Evolutionary conservation across 2,888 invertebrate species (phyloP), one percentile per base, ranked within the genome.

Genomic region (Lasioglossum oenotherae): DNA sequence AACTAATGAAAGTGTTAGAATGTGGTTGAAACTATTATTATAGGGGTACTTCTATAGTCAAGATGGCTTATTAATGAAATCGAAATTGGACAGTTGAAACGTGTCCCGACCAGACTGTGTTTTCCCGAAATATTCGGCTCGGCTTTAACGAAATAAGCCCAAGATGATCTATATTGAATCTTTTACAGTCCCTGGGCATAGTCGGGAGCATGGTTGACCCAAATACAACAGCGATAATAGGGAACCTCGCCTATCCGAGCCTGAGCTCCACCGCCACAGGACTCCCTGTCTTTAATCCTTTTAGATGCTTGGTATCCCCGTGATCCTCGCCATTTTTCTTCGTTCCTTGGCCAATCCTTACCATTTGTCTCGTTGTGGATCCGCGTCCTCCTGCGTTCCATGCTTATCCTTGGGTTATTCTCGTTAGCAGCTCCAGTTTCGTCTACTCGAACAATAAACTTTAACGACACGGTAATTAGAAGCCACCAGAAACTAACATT

Each of bases 281-380:
- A 57, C 71, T 31, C n/a, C 44, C 44, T 19, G 31, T n/a, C 86
- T 78, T 74, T 86, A 86, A 87, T 87, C 87, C 87, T 81, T 86
- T 80, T 60, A 80, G 78, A 77, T 46, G 44, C 74, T 31, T 19
- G n/a, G 64, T 74, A 85, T 77, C 77, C 60, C 49, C 53, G n/a
- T 27, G 77, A 75, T 81, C 75, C 67, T 64, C 23, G 38, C 69
- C 74, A 79, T 86, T 86, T 86, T 82, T 86, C 83, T 79, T 83
- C 80, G 72, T 72, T 73, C 78, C 74, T 38, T 38, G 19, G 74
- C 57, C 80, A 14, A 76, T 86, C 76, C 67, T 23, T 5, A 10
- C 60, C 57, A 85, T 82, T 74, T 64, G 86, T 78, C 77, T 53
- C 57, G 46, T 19, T 38, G 23, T 44, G 41, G 23, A 57, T 14